Evolutionary conservation across 2,888 invertebrate genomes (phyloP), one percentile per base, ranked within the genome.

Genomic region (Cordilura impudica): DNA sequence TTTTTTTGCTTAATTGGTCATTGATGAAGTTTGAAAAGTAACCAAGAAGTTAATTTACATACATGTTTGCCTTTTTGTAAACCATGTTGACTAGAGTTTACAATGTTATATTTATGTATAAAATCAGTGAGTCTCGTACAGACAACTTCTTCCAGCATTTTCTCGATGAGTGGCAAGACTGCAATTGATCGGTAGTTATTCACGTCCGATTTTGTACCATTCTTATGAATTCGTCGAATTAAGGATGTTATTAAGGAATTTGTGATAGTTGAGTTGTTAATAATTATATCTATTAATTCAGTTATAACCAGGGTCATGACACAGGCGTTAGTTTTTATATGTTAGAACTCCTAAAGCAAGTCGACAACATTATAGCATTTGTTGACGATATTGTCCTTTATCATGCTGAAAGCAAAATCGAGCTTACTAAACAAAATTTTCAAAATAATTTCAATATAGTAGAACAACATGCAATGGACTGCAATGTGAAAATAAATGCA

Each of bases 61-160:
- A 21, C n/a, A n/a, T n/a, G n/a, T 58, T 56, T 31, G 1, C 35
- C 31, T 16, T 56, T 58, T n/a, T 35, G 58, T 6, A 31, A 21
- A 6, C 39, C 35, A 58, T n/a, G n/a, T n/a, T n/a, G n/a, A n/a
- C n/a, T n/a, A n/a, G n/a, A n/a, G n/a, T n/a, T 14, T n/a, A 19
- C 21, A 19, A 49, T 49, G 18, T 58, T 49, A 43, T 54, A 61
- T 47, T 67, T n/a, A n/a, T n/a, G n/a, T n/a, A n/a, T n/a, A n/a
- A n/a, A n/a, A n/a, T n/a, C n/a, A n/a, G n/a, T n/a, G 0, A 53
- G 18, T 39, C 66, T 53, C 16, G 39, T 43, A 1, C 5, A 6
- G 4, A 66, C 12, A 10, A 66, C 18, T 39, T 66, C 53, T 16
- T 66, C 66, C 19, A 56, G 18, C 39, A 56, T 56, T n/a, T 56